Percentiles rank a stretch among this genome's conserved stretches.
Conservation (phyloP, 2,113 vertebrate species). For the Hoplias malabaricus region DNA sequence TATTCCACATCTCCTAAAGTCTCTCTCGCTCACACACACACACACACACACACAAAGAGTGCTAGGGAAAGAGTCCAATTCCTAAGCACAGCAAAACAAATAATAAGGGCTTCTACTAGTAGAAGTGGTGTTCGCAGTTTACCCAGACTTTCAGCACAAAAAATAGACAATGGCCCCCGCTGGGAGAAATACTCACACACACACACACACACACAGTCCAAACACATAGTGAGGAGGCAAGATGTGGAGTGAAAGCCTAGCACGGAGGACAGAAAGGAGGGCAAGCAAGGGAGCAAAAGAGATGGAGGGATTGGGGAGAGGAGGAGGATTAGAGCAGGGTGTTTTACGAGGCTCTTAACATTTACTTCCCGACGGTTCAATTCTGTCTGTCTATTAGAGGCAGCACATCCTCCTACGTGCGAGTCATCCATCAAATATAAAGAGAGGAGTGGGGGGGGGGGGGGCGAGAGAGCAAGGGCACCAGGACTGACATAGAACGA, state of each 20-base stretch:
- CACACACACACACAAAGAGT: background rate
- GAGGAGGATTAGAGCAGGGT: slow-evolving; percentile 62
- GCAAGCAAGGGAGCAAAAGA: slow-evolving; percentile 27
- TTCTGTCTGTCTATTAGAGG: slow-evolving; percentile 77
- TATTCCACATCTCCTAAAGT: background rate
- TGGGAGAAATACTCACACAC: background rate
- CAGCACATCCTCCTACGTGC: slow-evolving; percentile 72
- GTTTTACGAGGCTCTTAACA: slow-evolving; percentile 82
- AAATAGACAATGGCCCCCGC: background rate
- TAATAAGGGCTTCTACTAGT: background rate
- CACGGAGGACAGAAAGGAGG: slow-evolving; percentile 22
- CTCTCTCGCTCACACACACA: background rate
- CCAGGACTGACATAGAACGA: background rate
- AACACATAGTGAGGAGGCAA: background rate
- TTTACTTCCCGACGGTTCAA: slow-evolving; percentile 78
- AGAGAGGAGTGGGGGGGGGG: slow-evolving; percentile 24
- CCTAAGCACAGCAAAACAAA: background rate
- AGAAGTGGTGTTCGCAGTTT: background rate
- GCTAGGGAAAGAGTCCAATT: background rate
- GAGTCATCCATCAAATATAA: slow-evolving; percentile 73
- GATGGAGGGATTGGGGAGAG: slow-evolving; percentile 44
- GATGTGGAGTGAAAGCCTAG: slow-evolving; percentile 15
- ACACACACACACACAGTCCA: background rate
- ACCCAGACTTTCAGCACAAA: background rate
- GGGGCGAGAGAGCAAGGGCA: slow-evolving; percentile 60